Evolutionary conservation across 1,140 invertebrate genomes (phyloP), one percentile per base, ranked within the genome.

Genomic region (Pentalonia nigronervosa): DNA sequence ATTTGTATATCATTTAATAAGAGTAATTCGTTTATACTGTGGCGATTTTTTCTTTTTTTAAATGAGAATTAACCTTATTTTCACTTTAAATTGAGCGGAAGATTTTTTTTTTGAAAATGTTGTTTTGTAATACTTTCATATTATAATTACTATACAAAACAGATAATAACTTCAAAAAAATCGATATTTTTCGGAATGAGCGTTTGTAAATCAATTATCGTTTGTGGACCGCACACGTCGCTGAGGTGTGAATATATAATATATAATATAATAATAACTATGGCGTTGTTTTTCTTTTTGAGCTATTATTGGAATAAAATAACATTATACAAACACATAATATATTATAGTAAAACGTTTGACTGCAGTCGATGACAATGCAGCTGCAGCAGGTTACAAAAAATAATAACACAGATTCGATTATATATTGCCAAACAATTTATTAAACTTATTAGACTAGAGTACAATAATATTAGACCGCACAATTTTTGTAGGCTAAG

Each of bases 371-470:
- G 60, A n/a, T 1, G 30, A 17, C 14, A 30, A 30, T 11, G 60
- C 60, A 30, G 56, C 9, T 30, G 30, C 56, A 41, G 48, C 47
- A 60, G 30, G 30, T 67, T 30, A n/a, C 14, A 67, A 76, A 14
- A 67, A n/a, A 76, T 7, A n/a, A 76, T 17, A 20, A 47, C 84
- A 30, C 84, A n/a, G 0, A 86, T 30, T 11, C 45, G 14, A 48
- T 89, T 90, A 90, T 67, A 67, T 90, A 90, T 90, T 90, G 89
- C 53, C 89, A 90, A 90, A 90, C 89, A 67, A 45, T 90, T 67
- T 90, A 90, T 90, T 90, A 90, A 36, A 53, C 34, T 53, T 89
- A 56, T 36, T 36, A 89, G 87, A 89, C 87, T 89, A 88, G 30
- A 76, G 30, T 41, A 50, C 47, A 50, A 50, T 60, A 20, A 53